These are phyloP conservation scores for Cygnus buccinator DNA, from an alignment of 2,113 vertebrate species.

Conservation along the genomic window DNA sequence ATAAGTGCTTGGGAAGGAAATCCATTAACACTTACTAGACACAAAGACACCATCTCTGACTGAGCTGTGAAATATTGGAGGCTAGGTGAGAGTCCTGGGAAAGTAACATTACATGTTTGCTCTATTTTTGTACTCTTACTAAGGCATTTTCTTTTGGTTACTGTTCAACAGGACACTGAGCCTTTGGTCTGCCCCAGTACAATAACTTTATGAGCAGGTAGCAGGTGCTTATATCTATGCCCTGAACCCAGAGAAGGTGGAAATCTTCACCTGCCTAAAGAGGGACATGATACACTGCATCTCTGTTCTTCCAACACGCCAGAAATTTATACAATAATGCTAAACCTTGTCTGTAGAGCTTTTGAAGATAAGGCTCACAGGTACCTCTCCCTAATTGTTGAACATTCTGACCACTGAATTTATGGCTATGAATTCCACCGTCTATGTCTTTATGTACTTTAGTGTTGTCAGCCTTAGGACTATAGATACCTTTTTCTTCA, in stretches of 20 bases:
- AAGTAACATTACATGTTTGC: background rate
- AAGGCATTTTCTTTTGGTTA: background rate
- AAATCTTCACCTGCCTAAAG: background rate
- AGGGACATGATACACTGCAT: background rate
- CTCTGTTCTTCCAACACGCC: background rate
- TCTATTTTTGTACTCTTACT: background rate
- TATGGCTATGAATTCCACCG: background rate
- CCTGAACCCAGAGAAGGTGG: background rate
- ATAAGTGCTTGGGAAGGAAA: background rate
- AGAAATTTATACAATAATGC: background rate
- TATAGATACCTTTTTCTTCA: background rate
- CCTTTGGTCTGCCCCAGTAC: background rate
- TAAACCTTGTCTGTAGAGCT: background rate
- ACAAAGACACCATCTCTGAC: background rate
- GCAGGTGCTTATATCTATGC: background rate
- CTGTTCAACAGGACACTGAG: background rate
- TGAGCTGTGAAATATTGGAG: background rate
- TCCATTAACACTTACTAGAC: background rate
- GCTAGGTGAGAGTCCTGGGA: background rate
- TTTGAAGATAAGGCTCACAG: background rate
- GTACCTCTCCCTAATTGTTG: accelerated
- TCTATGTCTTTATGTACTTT: background rate
- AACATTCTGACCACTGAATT: background rate
- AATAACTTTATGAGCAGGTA: background rate
- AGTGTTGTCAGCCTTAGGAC: background rate